These are phyloP conservation scores for Eumaeus atala DNA, from an alignment of 1,140 invertebrate genomes.

Conservation along the genomic window DNA sequence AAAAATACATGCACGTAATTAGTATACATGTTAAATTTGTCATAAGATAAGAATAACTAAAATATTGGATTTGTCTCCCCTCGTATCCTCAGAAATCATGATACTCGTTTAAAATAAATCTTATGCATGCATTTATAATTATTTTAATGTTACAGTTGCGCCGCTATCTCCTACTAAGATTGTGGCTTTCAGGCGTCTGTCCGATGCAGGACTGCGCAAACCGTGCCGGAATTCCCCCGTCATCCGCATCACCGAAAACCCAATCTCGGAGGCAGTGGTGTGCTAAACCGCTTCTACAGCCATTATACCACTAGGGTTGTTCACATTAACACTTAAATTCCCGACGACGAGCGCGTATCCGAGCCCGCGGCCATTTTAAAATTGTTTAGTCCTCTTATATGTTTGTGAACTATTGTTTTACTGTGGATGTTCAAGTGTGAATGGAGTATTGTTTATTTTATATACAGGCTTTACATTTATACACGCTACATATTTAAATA, in stretches of 20 bases:
- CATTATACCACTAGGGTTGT: constrained; percentile 6
- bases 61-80: too few relatives aligned
- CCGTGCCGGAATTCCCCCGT: constrained; percentile 77
- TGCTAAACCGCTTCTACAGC: constrained; percentile 73
- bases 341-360: too few relatives aligned
- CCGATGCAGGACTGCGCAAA: constrained; percentile 57
- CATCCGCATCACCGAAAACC: constrained; percentile 86
- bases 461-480: neutral
- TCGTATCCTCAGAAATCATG: too few relatives aligned
- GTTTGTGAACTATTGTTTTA: neutral
- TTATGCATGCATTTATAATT: neutral
- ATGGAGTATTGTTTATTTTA: too few relatives aligned
- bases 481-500: neutral
- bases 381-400: neutral
- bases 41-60: too few relatives aligned
- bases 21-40: too few relatives aligned
- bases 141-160: constrained; percentile 73
- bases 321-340: constrained; percentile 6
- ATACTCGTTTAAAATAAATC: too few relatives aligned
- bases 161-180: constrained; percentile 82
- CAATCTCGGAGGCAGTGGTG: constrained; percentile 83
- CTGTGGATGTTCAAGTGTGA: neutral
- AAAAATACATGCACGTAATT: too few relatives aligned
- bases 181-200: constrained; percentile 61
- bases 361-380: too few relatives aligned